Base-by-base conservation (phyloP, 2,888 invertebrate species). In the Orthosia cruda region DNA sequence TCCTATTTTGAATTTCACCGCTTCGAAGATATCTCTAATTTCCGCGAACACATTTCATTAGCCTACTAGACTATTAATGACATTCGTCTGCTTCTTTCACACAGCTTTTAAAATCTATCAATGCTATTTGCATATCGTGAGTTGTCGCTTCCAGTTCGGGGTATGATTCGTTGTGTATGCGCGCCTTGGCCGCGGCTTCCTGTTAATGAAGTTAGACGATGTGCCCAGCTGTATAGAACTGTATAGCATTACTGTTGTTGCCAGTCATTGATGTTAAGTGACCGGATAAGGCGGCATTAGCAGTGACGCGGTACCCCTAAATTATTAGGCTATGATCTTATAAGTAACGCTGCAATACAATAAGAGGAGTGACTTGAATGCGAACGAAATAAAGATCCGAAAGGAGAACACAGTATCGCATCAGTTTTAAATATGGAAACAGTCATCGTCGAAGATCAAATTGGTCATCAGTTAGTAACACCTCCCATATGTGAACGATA, bases 121-220 rank as follows among this genome's bases (percentile, higher is more conserved):
- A 77, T 80, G 71, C 74, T 77, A 88, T 90, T 89, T 87, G 84
- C 88, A 90, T 88, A 87, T 89, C 90, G 90, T 90, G 90, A 90
- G 86, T 87, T 79, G 86, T 74, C 84, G 86, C 86, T 87, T 85
- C 86, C 87, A 88, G 85, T 89, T 87, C 86, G 80, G 76, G 66
- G 86, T 84, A 85, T 66, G 58, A 80, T 59, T 83, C 84, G 92
- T 95, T 94, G 91, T 90, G 93, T 92, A 95, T 95, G 94, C 95
- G 89, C 91, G 88, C 87, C 92, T 91, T 93, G 93, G 89, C 81
- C 85, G 82, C 77, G 77, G 91, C 92, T 96, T 96, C 95, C 95
- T 95, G 95, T 92, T 94, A 94, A 93, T 93, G 93, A 93, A 91
- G 90, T 92, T 83, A 75, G 71, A 58, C 77, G 65, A 74, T 77